Evolutionary conservation across 35 echinoderm and acorn worm genomes (phyloP).

Genomic region (Apostichopus japonicus): DNA sequence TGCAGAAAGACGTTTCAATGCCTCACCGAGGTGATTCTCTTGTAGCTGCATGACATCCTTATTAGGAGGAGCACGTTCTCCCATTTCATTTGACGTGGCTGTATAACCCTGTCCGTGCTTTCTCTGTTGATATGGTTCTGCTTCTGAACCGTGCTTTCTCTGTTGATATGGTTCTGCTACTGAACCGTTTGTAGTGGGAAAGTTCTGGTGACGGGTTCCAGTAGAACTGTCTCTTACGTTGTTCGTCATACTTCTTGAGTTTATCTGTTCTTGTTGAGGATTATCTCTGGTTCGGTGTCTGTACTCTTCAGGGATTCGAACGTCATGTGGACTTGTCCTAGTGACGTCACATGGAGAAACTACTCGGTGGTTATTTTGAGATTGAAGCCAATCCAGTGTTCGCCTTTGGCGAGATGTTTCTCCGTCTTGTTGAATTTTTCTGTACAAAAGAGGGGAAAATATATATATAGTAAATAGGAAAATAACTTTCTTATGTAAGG

Average conservation of each 20-base stretch:
- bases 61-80: background rate
- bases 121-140: background rate
- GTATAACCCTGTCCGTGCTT: background rate
- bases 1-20: slow-evolving; percentile 13
- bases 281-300: background rate
- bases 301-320: background rate
- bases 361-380: background rate
- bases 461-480: no score
- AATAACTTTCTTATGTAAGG: no score
- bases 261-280: background rate
- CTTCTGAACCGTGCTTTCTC: background rate
- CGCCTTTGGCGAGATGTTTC: background rate
- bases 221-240: background rate
- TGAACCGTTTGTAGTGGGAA: background rate
- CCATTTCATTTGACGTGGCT: background rate
- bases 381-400: slow-evolving; percentile 30
- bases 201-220: background rate
- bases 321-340: background rate
- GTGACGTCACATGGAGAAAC: background rate
- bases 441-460: background rate
- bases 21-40: slow-evolving; percentile 25
- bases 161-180: background rate
- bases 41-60: slow-evolving; percentile 19
- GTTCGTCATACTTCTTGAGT: background rate
- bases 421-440: background rate